Conservation (phyloP, 1,140 invertebrate genomes). For the Dermatophagoides farinae region DNA sequence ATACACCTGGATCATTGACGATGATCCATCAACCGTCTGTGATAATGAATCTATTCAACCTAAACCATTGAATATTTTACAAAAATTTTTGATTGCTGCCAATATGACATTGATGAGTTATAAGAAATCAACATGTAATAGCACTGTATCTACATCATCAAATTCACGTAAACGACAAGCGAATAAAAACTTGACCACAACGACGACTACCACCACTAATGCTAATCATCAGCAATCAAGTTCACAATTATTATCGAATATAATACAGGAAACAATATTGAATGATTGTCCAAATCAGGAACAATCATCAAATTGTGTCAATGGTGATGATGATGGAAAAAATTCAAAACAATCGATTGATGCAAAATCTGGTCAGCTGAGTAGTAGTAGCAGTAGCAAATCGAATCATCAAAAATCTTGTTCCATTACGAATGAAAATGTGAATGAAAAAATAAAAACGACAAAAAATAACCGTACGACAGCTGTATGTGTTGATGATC, state of each 20-base stretch:
- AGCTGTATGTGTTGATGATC: not conserved
- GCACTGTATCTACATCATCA: not conserved
- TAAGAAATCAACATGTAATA: not conserved
- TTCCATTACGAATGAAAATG: no score
- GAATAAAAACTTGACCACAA: not conserved
- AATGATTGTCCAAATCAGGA: not conserved
- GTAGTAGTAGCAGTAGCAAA: no score
- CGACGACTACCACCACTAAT: not conserved
- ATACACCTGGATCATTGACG: conserved; percentile 5
- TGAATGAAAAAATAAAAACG: no score
- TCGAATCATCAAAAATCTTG: no score
- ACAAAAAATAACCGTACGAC: not conserved
- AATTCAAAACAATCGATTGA: not conserved
- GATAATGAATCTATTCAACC: not conserved
- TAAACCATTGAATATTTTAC: not conserved
- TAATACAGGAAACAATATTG: conserved; percentile 3
- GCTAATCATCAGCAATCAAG: not conserved
- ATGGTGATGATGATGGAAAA: not conserved
- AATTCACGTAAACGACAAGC: not conserved
- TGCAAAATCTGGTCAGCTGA: not conserved
- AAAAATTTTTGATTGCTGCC: conserved; percentile 9
- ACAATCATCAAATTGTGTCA: not conserved
- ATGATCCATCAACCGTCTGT: not conserved
- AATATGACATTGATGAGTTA: conserved; percentile 2
- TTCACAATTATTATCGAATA: not conserved